Percentiles rank a stretch among this genome's conserved stretches.
phyloP scores from a whole-genome alignment of 2,797 vertebrate species.

The Acanthurus leucopareius region DNA sequence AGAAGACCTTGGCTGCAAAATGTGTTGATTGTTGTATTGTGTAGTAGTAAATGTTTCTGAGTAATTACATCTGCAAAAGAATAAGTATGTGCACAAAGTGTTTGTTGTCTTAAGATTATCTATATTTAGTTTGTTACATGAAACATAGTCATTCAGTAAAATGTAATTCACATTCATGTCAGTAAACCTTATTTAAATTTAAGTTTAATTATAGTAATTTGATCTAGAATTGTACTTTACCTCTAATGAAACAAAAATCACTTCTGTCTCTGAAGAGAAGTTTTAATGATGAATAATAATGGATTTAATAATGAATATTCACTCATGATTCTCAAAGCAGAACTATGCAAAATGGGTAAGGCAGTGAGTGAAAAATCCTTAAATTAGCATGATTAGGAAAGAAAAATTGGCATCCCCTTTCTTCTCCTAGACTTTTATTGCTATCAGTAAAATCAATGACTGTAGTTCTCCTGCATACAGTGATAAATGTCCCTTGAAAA shows the following conservation, averaged over 20 bases:
- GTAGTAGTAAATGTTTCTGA: no score
- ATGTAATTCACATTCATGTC: no score
- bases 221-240: neutral
- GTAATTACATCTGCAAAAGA: no score
- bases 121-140: no score
- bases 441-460: neutral
- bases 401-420: neutral
- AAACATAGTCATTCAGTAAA: no score
- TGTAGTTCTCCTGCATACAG: conserved; percentile 6
- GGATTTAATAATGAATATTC: neutral
- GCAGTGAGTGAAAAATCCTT: neutral
- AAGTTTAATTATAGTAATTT: neutral
- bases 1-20: no score
- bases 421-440: neutral
- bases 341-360: neutral
- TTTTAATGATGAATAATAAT: neutral
- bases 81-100: no score
- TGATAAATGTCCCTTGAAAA: conserved; percentile 13
- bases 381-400: neutral
- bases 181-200: no score
- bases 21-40: no score
- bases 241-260: neutral
- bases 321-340: neutral
- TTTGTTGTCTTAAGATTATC: no score
- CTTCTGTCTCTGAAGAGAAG: neutral